Percentiles rank a stretch among this genome's conserved stretches.
phyloP scores from a whole-genome alignment of 2,888 invertebrate species.

The Orthosia cruda region DNA sequence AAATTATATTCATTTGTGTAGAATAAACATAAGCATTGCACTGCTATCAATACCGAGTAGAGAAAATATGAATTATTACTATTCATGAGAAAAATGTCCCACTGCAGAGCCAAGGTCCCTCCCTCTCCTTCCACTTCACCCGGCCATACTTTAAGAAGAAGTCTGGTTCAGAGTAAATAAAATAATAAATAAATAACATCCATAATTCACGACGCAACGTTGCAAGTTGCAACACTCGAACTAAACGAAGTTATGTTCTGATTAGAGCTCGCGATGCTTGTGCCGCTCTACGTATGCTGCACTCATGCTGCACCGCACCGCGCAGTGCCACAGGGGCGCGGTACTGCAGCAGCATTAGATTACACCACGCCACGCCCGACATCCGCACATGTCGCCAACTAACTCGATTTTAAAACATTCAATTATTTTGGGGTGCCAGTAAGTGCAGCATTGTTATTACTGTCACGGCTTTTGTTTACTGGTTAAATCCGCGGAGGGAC shows the following conservation, averaged over 20 bases:
- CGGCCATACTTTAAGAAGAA: too few relatives aligned
- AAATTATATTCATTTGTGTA: too few relatives aligned
- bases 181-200: not conserved
- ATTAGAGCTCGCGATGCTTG: slow-evolving; percentile 54
- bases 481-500: slow-evolving; percentile 30
- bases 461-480: slow-evolving; percentile 56
- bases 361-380: slow-evolving; percentile 72
- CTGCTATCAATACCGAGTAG: too few relatives aligned
- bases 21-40: too few relatives aligned
- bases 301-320: not conserved
- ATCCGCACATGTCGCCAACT: slow-evolving; percentile 42
- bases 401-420: slow-evolving; percentile 64
- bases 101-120: too few relatives aligned
- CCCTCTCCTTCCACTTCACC: too few relatives aligned
- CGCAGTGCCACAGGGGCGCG: slow-evolving; percentile 70
- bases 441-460: slow-evolving; percentile 56
- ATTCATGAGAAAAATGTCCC: too few relatives aligned
- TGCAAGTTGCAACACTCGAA: slow-evolving; percentile 12
- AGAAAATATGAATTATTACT: too few relatives aligned
- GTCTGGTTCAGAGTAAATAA: too few relatives aligned
- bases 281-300: slow-evolving; percentile 30
- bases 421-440: slow-evolving; percentile 51
- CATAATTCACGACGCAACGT: slow-evolving; percentile 4
- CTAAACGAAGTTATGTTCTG: slow-evolving; percentile 33
- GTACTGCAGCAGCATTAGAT: slow-evolving; percentile 84